A percentile compares a stretch with the other conserved stretches of the same genome.
Conservation (phyloP, 2,113 vertebrate species). For the Regulus satrapa region DNA sequence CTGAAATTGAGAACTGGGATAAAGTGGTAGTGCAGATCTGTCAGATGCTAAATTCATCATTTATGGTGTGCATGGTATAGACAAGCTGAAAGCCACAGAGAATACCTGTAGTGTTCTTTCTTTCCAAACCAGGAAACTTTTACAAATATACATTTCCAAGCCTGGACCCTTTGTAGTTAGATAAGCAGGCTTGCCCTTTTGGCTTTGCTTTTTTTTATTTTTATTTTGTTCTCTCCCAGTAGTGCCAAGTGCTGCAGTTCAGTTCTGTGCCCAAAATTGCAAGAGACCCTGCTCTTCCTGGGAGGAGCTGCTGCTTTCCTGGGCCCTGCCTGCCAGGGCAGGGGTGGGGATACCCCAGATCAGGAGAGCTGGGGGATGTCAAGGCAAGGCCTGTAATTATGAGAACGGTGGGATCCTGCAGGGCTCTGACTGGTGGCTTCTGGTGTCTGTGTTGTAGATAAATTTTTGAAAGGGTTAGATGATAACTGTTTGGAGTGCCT, state of each 20-base stretch:
- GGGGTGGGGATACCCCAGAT: background rate
- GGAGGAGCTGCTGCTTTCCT: background rate
- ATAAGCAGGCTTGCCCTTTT: background rate
- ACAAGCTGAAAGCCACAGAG: background rate
- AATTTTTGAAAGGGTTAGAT: background rate
- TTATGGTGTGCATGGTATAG: background rate
- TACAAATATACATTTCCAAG: background rate
- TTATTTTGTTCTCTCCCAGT: background rate
- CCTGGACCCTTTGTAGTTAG: background rate
- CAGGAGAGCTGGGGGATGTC: background rate
- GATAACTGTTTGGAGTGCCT: background rate
- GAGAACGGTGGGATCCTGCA: background rate
- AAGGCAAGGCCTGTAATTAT: background rate
- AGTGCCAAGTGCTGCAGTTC: background rate
- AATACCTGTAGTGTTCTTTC: background rate
- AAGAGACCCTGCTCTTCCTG: rapidly evolving
- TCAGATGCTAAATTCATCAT: background rate
- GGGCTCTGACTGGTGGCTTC: background rate
- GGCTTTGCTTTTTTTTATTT: background rate
- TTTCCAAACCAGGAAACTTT: background rate
- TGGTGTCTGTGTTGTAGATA: background rate
- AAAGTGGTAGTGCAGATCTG: background rate
- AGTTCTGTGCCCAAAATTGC: background rate
- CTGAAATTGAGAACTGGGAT: background rate
- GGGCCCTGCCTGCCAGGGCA: background rate